Base-by-base conservation (phyloP, 2,797 vertebrate genomes). In the Chaenodraco wilsoni region DNA sequence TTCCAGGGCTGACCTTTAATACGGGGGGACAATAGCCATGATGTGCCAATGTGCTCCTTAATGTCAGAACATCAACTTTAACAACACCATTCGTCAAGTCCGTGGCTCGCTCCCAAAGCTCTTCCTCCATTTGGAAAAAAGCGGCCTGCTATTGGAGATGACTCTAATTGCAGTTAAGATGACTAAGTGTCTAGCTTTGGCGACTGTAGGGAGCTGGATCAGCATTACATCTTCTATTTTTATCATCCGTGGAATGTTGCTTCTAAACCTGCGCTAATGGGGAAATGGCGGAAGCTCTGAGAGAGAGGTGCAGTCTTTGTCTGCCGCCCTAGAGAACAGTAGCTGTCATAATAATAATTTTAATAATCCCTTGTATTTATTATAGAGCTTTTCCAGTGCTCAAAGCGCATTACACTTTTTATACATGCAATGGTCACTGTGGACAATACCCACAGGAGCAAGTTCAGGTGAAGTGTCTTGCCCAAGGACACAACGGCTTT, bases 11-110 rank as follows among this genome's bases (percentile, higher is more conserved):
- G 90, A 94, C 92, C 92, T 93, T 92, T 94, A 91, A 90, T 88
- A 92, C 81, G 86, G 82, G 85, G 87, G 82, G 83, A 94, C 92
- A 94, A 94, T 92, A 92, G 87, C 87, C 88, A 88, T 84, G 90
- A 92, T 92, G 84, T 85, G 84, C 83, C 89, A 87, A 90, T 81
- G 88, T 84, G 88, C 89, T 90, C 61, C 88, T 91, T 93, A 94
- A 93, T 92, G 88, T 92, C 88, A 89, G 85, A 84, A 86, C 92
- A 91, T 93, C 91, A 91, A 88, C 86, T 89, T 93, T 93, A 92
- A 94, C 92, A 91, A 90, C 90, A 87, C 76, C 74, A 89, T 94
- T 88, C 90, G 90, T 94, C 93, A 92, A 82, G 80, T 84, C 82
- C 67, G 88, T 83, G 79, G 74, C 82, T 65, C 33, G 78, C 70